These are phyloP conservation scores for Sisyra terminalis DNA, from an alignment of 2,888 invertebrate species.

Conservation along the genomic window DNA sequence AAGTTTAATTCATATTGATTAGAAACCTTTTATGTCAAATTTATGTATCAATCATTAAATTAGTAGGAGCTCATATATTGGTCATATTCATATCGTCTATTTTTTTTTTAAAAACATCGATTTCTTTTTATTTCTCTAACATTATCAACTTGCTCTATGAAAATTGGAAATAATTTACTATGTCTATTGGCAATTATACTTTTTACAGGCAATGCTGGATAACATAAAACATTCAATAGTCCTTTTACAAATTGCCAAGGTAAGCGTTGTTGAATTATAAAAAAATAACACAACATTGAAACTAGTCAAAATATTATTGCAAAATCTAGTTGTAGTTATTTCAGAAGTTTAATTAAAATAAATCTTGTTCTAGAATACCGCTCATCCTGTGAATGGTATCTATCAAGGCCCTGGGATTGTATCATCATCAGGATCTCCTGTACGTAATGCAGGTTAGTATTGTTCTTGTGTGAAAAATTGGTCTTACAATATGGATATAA, in stretches of 20 bases:
- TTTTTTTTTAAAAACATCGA: not conserved
- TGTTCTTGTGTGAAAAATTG: not conserved
- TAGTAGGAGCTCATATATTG: not conserved
- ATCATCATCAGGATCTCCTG: constrained; percentile 19
- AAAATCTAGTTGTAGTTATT: constrained; percentile 5
- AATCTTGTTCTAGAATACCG: constrained; percentile 55
- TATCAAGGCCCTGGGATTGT: constrained; percentile 46
- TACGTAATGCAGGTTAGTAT: constrained; percentile 20
- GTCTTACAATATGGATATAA: not conserved
- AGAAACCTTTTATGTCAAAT: not conserved
- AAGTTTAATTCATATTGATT: not conserved
- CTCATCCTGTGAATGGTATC: constrained; percentile 79
- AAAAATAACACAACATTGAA: constrained; percentile 6
- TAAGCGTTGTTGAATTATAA: constrained; percentile 24
- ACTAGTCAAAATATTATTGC: not conserved
- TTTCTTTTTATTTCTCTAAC: not conserved
- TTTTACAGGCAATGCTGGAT: constrained; percentile 77
- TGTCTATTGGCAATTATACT: constrained; percentile 10
- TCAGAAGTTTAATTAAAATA: constrained; percentile 3
- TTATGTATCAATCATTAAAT: not conserved
- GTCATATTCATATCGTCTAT: not conserved
- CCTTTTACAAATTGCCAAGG: constrained; percentile 93
- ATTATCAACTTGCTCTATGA: not conserved
- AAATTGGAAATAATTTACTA: not conserved
- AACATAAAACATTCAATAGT: constrained; percentile 98